phyloP scores from a whole-genome alignment of 2,888 invertebrate species.

The Drosophila nr. fundita region DNA sequence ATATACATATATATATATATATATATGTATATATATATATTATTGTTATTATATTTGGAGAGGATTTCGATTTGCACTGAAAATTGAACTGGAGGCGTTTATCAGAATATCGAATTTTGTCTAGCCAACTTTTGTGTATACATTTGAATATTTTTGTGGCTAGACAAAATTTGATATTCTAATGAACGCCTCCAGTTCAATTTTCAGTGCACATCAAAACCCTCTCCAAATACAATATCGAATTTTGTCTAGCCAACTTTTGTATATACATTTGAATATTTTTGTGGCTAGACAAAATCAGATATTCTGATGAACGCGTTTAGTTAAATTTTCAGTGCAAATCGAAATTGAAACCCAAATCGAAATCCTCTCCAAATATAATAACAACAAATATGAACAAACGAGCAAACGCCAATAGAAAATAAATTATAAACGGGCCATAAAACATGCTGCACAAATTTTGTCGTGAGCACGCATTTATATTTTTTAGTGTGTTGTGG shows the following conservation, averaged over 20 bases:
- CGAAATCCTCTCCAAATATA: conserved; percentile 36
- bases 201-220: conserved; percentile 34
- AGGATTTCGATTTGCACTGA: conserved; percentile 29
- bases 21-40: background rate
- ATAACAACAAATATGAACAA: conserved; percentile 17
- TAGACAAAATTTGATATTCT: background rate
- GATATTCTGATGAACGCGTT: background rate
- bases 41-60: background rate
- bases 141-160: background rate
- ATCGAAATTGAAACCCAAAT: conserved; percentile 16
- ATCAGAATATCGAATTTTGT: background rate
- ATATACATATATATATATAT: background rate
- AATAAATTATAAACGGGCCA: conserved; percentile 61
- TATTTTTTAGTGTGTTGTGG: conserved; percentile 38
- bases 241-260: no score
- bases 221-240: background rate
- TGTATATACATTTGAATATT: background rate
- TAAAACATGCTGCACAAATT: conserved; percentile 54
- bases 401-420: conserved; percentile 60
- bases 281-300: background rate
- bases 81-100: conserved; percentile 3
- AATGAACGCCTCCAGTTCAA: background rate
- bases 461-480: conserved; percentile 78
- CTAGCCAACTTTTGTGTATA: background rate
- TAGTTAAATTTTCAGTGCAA: conserved; percentile 26